These are phyloP conservation scores for Ficedula albicollis DNA, from an alignment of 2,797 vertebrate species.

Conservation along the genomic window DNA sequence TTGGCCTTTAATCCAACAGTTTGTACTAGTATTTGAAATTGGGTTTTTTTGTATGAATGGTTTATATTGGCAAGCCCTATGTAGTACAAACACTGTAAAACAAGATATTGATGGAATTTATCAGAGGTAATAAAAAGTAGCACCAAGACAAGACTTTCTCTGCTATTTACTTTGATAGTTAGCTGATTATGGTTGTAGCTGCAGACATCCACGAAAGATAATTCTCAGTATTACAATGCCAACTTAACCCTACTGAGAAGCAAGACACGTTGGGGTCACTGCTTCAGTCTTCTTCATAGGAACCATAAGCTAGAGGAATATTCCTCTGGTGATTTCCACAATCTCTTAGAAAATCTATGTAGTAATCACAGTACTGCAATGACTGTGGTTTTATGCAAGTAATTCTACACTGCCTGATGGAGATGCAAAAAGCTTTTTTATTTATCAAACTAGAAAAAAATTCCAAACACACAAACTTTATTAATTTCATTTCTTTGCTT, in stretches of 20 bases:
- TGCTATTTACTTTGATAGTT: neutral
- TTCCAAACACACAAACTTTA: neutral
- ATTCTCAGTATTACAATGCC: neutral
- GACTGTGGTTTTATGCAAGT: neutral
- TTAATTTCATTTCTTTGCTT: neutral
- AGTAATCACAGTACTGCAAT: neutral
- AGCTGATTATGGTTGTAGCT: neutral
- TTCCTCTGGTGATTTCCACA: neutral
- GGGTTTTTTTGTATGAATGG: neutral
- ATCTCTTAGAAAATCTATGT: neutral
- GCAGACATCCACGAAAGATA: accelerated
- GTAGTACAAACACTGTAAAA: neutral
- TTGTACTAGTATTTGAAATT: neutral
- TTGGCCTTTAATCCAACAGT: neutral
- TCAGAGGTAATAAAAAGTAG: neutral
- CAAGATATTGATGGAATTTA: neutral
- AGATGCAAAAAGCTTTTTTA: neutral
- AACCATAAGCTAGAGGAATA: neutral
- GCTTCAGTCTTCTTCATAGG: neutral
- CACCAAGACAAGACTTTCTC: neutral
- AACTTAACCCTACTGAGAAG: neutral
- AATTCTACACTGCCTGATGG: neutral
- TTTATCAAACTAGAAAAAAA: neutral
- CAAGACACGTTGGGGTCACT: accelerated
- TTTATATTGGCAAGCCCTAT: neutral